phyloP scores from a whole-genome alignment of 2,113 vertebrate species.

The Corydoras maculifer region DNA sequence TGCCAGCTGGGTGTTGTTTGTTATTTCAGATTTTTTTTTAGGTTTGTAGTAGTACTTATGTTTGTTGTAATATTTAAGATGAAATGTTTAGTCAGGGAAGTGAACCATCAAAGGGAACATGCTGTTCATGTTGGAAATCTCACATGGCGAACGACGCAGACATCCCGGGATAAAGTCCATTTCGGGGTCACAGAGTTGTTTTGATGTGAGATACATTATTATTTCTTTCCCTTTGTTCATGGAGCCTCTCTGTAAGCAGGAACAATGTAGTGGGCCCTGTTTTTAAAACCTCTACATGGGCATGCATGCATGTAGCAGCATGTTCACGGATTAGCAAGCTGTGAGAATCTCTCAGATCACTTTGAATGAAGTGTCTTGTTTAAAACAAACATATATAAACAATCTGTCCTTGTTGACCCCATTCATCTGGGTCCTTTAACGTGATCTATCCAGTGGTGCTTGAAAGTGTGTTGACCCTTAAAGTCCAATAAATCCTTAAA shows the following conservation, averaged over 20 bases:
- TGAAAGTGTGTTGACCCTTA: too few relatives aligned
- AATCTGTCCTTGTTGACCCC: constrained; percentile 15
- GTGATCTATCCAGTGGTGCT: too few relatives aligned
- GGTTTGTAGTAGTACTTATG: not conserved
- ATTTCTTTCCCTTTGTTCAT: constrained; percentile 18
- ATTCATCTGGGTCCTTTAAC: not conserved
- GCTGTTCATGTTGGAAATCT: not conserved
- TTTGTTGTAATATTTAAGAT: not conserved
- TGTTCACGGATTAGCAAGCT: not conserved
- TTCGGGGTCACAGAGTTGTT: constrained; percentile 3
- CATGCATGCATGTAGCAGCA: constrained; percentile 9
- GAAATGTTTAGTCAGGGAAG: not conserved
- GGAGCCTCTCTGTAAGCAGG: constrained; percentile 3
- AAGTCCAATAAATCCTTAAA: too few relatives aligned
- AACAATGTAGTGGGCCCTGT: constrained; percentile 1
- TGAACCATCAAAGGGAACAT: constrained; percentile 7
- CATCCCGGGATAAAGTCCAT: not conserved
- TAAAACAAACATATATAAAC: constrained; percentile 6
- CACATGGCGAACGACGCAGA: not conserved
- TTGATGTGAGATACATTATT: constrained; percentile 11
- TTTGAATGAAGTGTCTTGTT: not conserved
- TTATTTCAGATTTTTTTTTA: not conserved
- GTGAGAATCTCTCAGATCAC: not conserved
- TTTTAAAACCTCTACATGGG: constrained; percentile 11
- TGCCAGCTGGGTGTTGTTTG: not conserved